Percentiles rank a stretch among this genome's conserved stretches.
These are phyloP conservation scores for Ornithoptera alexandrae DNA, from an alignment of 2,888 invertebrate species.

Conservation along the genomic window DNA sequence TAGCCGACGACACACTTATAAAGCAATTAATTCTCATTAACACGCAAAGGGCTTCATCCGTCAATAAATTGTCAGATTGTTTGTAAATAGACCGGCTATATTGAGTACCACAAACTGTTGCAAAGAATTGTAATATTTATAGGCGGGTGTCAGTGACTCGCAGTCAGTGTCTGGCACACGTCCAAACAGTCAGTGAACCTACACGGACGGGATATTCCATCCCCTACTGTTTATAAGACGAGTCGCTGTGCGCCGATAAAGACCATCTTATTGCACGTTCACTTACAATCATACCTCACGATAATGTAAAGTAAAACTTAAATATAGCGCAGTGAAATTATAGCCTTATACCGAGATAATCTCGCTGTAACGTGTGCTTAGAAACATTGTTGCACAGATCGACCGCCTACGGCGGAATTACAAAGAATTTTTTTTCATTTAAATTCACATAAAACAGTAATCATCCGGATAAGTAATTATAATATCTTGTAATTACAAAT, in stretches of 20 bases:
- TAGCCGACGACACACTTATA: constrained; percentile 53
- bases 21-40: constrained; percentile 67
- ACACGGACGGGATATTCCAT: constrained; percentile 48
- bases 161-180: constrained; percentile 40
- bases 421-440: neutral
- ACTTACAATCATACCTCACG: constrained; percentile 32
- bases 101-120: constrained; percentile 52
- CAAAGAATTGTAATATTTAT: constrained; percentile 55
- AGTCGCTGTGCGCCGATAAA: constrained; percentile 30
- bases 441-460: neutral
- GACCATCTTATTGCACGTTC: constrained; percentile 32
- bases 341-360: constrained; percentile 5
- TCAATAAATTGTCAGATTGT: constrained; percentile 67
- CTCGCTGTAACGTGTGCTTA: constrained; percentile 12
- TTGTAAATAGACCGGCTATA: constrained; percentile 62
- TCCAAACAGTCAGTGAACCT: constrained; percentile 44
- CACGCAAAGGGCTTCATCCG: constrained; percentile 48
- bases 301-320: constrained; percentile 25
- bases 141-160: constrained; percentile 60
- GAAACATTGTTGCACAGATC: constrained; percentile 7
- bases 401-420: constrained; percentile 2
- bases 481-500: neutral
- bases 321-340: constrained; percentile 16
- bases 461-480: neutral
- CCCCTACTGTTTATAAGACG: constrained; percentile 33